Evolutionary conservation across 2,113 vertebrate species (phyloP), one percentile per base, ranked within the genome.

Genomic region (Leucoraja erinaceus): DNA sequence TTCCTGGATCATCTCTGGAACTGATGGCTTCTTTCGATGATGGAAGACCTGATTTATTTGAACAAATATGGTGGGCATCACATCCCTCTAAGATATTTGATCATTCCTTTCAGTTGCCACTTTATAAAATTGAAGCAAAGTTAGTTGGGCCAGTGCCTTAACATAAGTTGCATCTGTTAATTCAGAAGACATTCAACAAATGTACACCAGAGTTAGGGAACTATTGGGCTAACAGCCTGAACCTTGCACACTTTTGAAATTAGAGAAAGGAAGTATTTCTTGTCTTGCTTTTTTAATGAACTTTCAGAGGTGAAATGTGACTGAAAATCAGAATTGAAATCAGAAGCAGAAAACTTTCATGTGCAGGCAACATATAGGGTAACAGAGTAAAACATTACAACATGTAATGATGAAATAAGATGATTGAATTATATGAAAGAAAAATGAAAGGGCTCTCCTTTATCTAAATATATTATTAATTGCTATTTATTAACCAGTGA

Each of bases 321-420:
- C 59, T n/a, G 11, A n/a, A 61, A 59, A 63, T n/a, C 16, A 14
- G 56, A 63, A 28, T n/a, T 86, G 8, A 11, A 47, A 47, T 47
- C 38, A 47, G 38, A 47, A 47, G 38, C 38, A 47, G 5, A n/a
- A 81, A 47, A 16, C 70, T 54, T 18, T 54, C 22, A 63, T 61
- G 11, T n/a, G 56, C 83, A 61, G 74, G 90, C 81, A 93, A 94
- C 93, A 84, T 70, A 18, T 66, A 93, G 92, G n/a, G 18, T 54
- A 84, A 28, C 59, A 59, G 3, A 14, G 20, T 25, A 56, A 83
- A 54, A 56, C 94, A 83, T 2, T 59, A 20, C 3, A 47, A 47
- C 0, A 47, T 47, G 0, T 47, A 47, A 47, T 47, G 38, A 47
- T 47, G 38, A 47, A 47, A 47, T 3, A 54, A 84, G 5, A 1